Evolutionary conservation across 2,113 vertebrate genomes (phyloP), one percentile per base, ranked within the genome.

Genomic region (Oceanites oceanicus): DNA sequence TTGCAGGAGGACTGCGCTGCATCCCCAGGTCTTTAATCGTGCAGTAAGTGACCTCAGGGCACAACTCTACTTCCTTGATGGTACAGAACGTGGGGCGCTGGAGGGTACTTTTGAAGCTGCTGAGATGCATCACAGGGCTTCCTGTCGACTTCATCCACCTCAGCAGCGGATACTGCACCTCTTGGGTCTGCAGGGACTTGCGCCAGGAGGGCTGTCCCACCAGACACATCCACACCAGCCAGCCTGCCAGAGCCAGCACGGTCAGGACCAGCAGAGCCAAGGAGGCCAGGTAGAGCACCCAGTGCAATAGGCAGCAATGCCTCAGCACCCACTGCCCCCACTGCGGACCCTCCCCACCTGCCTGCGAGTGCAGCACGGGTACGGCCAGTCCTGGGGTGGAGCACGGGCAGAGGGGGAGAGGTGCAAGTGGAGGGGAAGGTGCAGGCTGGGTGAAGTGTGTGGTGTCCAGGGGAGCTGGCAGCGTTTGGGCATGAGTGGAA

Each of bases 41-140:
- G 89, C 96, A 97, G 70, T 97, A 97, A 7, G 30, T 89, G 30
- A 95, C 52, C 45, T 95, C 77, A 32, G 95, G 95, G 40, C 19
- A 82, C 81, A 96, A 4, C 44, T 97, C 91, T 3, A 97, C 80
- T 72, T 96, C 96, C 74, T 87, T 96, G 80, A 96, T 95, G 68
- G 96, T 97, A 18, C 94, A 95, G 77, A 97, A 97, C 0, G 3
- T 91, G 52, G 52, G 49, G 30, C 2, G 44, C 58, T 29, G 89
- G 7, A 34, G 65, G 27, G 77, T 44, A 6, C 21, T 85, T n/a
- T 30, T 12, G 71, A 83, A 92, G 50, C 45, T 94, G 88, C 63
- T 70, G 84, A 77, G 70, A 17, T 78, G n/a, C 6, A 36, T 29
- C 4, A 1, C 10, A 7, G 89, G 52, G 45, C 50, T 85, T 78